Conservation (phyloP, 2,797 vertebrate genomes). For the Thaleichthys pacificus region DNA sequence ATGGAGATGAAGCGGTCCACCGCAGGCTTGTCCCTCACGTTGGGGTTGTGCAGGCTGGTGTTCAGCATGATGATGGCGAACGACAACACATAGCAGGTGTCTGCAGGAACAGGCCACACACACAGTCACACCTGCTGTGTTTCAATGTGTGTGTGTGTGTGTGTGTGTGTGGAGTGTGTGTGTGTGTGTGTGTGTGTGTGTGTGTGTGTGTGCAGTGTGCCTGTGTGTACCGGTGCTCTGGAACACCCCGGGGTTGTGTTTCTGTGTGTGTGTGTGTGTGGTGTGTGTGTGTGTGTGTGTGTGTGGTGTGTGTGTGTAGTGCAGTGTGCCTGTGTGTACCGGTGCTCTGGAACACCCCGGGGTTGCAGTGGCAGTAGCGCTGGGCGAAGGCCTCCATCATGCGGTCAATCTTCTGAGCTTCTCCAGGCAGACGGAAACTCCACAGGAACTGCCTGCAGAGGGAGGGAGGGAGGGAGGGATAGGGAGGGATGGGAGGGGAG, state of each 20-base stretch:
- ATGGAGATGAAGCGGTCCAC: conserved; percentile 93
- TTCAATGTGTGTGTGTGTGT: neutral
- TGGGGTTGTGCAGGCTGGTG: conserved; percentile 97
- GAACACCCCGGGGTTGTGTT: conserved; percentile 92
- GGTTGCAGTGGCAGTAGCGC: conserved; percentile 93
- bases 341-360: conserved; percentile 93
- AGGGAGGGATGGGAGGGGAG: conserved; percentile 9
- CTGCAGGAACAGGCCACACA: conserved; percentile 57
- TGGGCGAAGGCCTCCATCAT: conserved; percentile 99
- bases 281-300: conserved; percentile 10
- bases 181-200: conserved; percentile 7
- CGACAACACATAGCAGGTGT: conserved; percentile 94
- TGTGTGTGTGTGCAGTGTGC: neutral
- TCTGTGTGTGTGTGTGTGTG: neutral
- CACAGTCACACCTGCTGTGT: neutral
- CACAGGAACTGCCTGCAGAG: conserved; percentile 87
- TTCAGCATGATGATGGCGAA: conserved; percentile 98
- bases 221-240: conserved; percentile 83
- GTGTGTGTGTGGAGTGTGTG: neutral
- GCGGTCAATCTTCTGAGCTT: conserved; percentile 94
- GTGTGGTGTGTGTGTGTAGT: conserved; percentile 1
- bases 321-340: conserved; percentile 55
- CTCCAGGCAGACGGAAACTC: conserved; percentile 93
- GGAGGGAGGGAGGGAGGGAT: conserved; percentile 15
- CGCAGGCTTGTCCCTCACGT: conserved; percentile 92